phyloP scores from a whole-genome alignment of 2,888 invertebrate genomes.

The Eurytoma californica region DNA sequence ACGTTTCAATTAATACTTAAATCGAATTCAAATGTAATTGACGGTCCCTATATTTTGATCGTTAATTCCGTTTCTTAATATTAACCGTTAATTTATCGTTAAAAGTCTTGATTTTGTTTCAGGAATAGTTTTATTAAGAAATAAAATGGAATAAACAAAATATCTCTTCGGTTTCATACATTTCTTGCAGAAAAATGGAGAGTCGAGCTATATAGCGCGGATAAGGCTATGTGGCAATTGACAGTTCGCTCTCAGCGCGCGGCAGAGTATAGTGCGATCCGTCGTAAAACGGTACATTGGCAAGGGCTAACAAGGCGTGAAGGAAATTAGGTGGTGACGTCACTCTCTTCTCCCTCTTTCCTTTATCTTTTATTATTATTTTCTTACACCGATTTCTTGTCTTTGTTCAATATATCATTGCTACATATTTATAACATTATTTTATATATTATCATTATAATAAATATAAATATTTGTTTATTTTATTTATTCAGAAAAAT shows the following conservation, averaged over 20 bases:
- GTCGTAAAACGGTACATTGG: slow-evolving; percentile 68
- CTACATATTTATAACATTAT: too few species aligned
- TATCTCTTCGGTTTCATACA: too few species aligned
- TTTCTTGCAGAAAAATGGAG: background rate
- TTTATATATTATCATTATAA: too few species aligned
- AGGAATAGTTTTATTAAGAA: too few species aligned
- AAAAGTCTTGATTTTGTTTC: too few species aligned
- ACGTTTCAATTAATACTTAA: background rate
- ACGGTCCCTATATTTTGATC: too few species aligned
- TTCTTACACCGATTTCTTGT: background rate
- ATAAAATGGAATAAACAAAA: too few species aligned
- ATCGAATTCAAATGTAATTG: too few species aligned
- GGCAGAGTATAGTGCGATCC: slow-evolving; percentile 33
- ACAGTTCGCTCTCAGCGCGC: slow-evolving; percentile 32
- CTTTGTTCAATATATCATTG: background rate
- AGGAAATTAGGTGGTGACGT: slow-evolving; percentile 71
- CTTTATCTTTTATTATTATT: slow-evolving; percentile 12
- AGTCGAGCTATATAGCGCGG: background rate
- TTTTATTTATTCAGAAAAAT: too few species aligned
- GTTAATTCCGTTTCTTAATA: too few species aligned
- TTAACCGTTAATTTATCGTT: too few species aligned
- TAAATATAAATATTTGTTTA: too few species aligned
- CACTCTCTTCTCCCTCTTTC: slow-evolving; percentile 52
- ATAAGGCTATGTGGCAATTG: slow-evolving; percentile 57
- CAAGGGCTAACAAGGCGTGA: slow-evolving; percentile 68